These are phyloP conservation scores for Nudaria mundana DNA, from an alignment of 2,888 invertebrate species.

Conservation along the genomic window DNA sequence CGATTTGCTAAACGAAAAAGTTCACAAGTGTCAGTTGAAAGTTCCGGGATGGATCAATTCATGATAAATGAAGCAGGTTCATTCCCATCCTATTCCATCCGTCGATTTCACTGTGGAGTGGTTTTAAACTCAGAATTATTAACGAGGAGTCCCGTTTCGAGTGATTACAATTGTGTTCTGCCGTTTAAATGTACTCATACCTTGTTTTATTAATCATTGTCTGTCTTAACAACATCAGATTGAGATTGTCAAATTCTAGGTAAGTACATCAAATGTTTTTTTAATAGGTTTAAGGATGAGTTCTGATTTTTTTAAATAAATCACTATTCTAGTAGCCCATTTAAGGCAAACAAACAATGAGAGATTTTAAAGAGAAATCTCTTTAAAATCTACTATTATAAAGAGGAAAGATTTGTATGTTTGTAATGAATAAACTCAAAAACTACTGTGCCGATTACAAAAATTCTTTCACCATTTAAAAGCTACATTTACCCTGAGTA, in stretches of 20 bases:
- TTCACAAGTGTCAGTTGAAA: constrained; percentile 57
- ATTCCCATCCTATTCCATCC: constrained; percentile 32
- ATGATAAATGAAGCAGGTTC: constrained; percentile 62
- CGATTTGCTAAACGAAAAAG: constrained; percentile 61
- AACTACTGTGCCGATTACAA: too few relatives aligned
- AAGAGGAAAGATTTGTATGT: too few relatives aligned
- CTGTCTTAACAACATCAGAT: neutral
- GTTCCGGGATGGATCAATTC: constrained; percentile 59
- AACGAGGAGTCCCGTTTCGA: constrained; percentile 39
- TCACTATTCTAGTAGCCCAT: too few relatives aligned
- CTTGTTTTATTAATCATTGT: constrained; percentile 3
- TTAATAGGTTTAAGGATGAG: neutral
- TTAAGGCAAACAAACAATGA: too few relatives aligned
- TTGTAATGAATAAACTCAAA: too few relatives aligned
- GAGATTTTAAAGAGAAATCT: too few relatives aligned
- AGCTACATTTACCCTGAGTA: too few relatives aligned
- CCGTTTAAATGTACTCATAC: constrained; percentile 27
- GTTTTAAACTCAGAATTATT: constrained; percentile 44
- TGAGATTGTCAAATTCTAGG: constrained; percentile 5
- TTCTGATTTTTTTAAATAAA: too few relatives aligned
- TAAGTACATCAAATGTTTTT: neutral
- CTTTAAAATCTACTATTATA: too few relatives aligned
- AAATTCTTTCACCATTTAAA: too few relatives aligned
- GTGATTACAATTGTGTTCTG: constrained; percentile 23
- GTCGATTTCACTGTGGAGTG: constrained; percentile 34